phyloP scores from a whole-genome alignment of 2,113 vertebrate species.

The Melanocharis versteri region DNA sequence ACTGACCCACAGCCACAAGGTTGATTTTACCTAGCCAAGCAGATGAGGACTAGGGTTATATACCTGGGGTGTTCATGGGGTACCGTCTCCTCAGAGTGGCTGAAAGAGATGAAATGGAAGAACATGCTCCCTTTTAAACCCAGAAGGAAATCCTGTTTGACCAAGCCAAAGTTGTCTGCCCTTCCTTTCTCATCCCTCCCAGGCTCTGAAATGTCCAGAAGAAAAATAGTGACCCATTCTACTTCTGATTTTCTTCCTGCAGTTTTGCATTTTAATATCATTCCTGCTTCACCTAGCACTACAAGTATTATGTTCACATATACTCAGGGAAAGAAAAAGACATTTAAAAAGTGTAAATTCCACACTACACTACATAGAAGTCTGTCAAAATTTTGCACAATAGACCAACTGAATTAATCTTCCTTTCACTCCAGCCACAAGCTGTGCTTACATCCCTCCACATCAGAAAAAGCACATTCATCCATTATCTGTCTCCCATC shows the following conservation, averaged over 20 bases:
- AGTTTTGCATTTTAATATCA: not conserved
- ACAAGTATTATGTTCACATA: not conserved
- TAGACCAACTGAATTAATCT: not conserved
- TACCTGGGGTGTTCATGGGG: not conserved
- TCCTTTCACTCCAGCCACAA: not conserved
- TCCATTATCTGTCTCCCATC: conserved; percentile 65
- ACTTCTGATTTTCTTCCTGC: not conserved
- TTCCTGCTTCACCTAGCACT: not conserved
- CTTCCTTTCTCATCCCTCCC: not conserved
- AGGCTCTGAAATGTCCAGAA: not conserved
- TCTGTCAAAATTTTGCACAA: not conserved
- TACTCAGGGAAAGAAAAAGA: not conserved
- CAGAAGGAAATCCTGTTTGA: not conserved
- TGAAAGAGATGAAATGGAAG: not conserved
- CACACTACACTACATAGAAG: not conserved
- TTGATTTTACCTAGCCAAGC: not conserved
- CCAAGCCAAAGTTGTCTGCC: not conserved
- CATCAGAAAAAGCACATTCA: not conserved
- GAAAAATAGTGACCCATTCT: not conserved
- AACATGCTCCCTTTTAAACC: fast-evolving
- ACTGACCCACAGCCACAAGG: not conserved
- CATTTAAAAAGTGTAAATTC: not conserved
- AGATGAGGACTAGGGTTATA: not conserved
- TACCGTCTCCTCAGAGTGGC: not conserved
- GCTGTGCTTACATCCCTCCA: not conserved